phyloP scores from a whole-genome alignment of 2,888 invertebrate genomes.

The Monopis laevigella region DNA sequence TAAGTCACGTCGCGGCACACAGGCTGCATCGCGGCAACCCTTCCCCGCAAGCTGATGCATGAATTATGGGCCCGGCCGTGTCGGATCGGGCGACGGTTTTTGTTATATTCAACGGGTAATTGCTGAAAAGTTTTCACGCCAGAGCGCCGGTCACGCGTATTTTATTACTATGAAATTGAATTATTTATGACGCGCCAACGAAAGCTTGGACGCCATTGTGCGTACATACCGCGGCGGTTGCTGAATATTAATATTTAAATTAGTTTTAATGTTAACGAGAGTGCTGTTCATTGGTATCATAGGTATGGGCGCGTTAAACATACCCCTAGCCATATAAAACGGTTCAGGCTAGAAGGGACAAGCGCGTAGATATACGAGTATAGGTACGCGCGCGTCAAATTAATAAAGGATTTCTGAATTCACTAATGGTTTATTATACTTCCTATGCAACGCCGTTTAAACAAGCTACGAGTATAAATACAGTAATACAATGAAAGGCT shows the following conservation, averaged over 20 bases:
- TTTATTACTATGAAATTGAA: constrained; percentile 68
- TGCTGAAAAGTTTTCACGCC: constrained; percentile 67
- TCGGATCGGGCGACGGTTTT: constrained; percentile 54
- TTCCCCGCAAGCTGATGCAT: constrained; percentile 60
- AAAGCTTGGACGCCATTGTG: constrained; percentile 44
- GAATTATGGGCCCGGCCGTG: constrained; percentile 38
- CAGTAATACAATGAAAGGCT: too few relatives aligned
- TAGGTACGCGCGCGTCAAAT: too few relatives aligned
- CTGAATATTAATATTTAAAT: constrained; percentile 64
- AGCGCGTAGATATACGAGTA: too few relatives aligned
- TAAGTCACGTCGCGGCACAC: constrained; percentile 12
- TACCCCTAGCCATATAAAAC: too few relatives aligned
- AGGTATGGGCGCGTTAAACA: constrained; percentile 28
- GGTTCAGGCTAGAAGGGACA: too few relatives aligned
- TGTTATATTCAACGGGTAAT: constrained; percentile 63
- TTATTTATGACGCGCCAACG: constrained; percentile 56
- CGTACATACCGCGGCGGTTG: constrained; percentile 37
- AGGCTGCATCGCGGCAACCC: constrained; percentile 46
- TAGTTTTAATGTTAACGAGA: constrained; percentile 33
- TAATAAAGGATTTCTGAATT: too few relatives aligned
- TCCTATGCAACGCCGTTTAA: too few relatives aligned
- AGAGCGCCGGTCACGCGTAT: constrained; percentile 61
- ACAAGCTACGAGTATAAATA: too few relatives aligned
- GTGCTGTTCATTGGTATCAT: constrained; percentile 27
- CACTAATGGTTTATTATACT: too few relatives aligned